Base-by-base conservation (phyloP, 2,888 invertebrate species). In the Digitonthophagus gazella region DNA sequence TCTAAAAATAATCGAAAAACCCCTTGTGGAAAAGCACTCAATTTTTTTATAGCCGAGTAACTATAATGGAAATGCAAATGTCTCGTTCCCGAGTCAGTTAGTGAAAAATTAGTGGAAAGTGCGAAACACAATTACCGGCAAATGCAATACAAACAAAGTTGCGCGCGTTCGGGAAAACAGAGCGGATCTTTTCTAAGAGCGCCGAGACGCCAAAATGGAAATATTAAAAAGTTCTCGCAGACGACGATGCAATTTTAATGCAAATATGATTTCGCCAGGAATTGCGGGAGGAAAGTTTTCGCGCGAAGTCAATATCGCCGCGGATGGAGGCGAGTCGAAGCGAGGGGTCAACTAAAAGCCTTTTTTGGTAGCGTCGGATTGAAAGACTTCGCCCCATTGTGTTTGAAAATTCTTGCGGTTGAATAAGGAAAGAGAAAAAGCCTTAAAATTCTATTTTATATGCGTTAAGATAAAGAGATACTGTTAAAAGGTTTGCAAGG, bases 211-310 rank as follows among this genome's bases (percentile, higher is more conserved):
- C 22, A 65, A 72, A 67, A 66, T 67, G 65, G 69, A 72, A 70
- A 70, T 58, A 56, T 61, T 15, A 61, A 69, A 72, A 74, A 61
- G 71, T 69, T 71, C 69, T 71, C 71, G 70, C 67, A 69, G 72
- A 72, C 69, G 68, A 71, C 73, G 71, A 74, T 74, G 72, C 73
- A 70, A 74, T 75, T 75, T 76, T 75, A 76, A 75, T 76, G 74
- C 74, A 74, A 75, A 75, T 74, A 74, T 76, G 75, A 75, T 76
- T 73, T 74, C 71, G 75, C 75, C 75, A 74, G 75, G 72, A 70
- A 71, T 20, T 61, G 61, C 61, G 61, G 19, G n/a, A n/a, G 61
- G 18, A 73, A 61, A 15, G 16, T 61, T 61, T 18, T n/a, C 61
- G 8, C 61, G n/a, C 18, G 20, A 19, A 15, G n/a, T 18, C 61